phyloP scores from a whole-genome alignment of 2,113 vertebrate genomes.

The Speoplatyrhinus poulsoni region DNA sequence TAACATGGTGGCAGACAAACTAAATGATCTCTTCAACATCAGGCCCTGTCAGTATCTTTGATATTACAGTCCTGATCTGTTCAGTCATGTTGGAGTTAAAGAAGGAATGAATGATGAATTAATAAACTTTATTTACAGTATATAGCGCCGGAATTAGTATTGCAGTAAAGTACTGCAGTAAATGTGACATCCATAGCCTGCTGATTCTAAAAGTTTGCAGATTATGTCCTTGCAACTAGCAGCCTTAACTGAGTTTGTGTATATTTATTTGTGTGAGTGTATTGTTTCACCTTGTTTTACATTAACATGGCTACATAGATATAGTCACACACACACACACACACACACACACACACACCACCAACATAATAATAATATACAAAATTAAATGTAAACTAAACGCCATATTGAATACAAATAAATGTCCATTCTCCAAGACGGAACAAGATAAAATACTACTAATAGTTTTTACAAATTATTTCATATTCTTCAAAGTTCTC shows the following conservation, averaged over 20 bases:
- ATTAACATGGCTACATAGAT: neutral
- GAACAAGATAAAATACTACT: too few relatives aligned
- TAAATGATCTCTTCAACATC: neutral
- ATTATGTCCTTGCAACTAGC: neutral
- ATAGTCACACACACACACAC: neutral
- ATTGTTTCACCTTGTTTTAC: too few relatives aligned
- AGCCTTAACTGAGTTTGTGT: too few relatives aligned
- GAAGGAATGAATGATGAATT: neutral
- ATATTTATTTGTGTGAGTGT: too few relatives aligned
- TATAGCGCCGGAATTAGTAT: too few relatives aligned
- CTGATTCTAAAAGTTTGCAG: neutral
- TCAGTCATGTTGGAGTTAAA: neutral
- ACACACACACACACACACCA: neutral
- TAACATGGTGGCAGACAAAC: neutral
- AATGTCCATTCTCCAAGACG: too few relatives aligned
- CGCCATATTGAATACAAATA: too few relatives aligned
- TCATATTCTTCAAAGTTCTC: too few relatives aligned
- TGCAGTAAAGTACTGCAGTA: neutral
- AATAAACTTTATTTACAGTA: too few relatives aligned
- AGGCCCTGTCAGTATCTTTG: conserved; percentile 6
- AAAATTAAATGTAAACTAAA: neutral
- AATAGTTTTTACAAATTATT: too few relatives aligned
- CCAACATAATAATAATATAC: neutral
- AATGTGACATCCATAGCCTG: neutral
- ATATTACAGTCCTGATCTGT: neutral